Percentiles rank a stretch among this genome's conserved stretches.
Evolutionary conservation across 2,888 invertebrate species (phyloP).

Genomic region (Ornithoptera priamus): DNA sequence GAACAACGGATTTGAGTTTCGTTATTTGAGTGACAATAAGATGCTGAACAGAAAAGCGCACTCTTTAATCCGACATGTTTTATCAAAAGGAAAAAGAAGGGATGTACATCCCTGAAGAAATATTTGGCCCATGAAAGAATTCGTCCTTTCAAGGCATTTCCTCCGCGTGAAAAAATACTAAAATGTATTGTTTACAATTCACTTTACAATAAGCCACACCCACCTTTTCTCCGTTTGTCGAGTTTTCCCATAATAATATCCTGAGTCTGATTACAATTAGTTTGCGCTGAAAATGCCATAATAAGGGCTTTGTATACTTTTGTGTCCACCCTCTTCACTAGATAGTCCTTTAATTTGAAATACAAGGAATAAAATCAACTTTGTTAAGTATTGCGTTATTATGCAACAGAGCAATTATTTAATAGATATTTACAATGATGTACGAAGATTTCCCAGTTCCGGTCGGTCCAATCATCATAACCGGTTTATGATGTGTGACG

Average conservation of each 20-base stretch:
- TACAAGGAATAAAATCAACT: background rate
- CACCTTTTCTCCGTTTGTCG: slow-evolving; percentile 93
- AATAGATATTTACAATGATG: slow-evolving; percentile 81
- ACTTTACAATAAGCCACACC: background rate
- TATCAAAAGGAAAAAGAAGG: too few relatives aligned
- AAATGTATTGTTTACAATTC: too few relatives aligned
- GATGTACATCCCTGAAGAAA: too few relatives aligned
- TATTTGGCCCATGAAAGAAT: too few relatives aligned
- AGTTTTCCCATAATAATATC: slow-evolving; percentile 96
- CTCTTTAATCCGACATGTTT: too few relatives aligned
- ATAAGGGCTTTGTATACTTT: slow-evolving; percentile 90
- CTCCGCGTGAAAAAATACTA: too few relatives aligned
- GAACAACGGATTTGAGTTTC: too few relatives aligned
- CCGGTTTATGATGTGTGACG: slow-evolving; percentile 89
- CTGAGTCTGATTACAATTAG: slow-evolving; percentile 95
- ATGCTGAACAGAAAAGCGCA: too few relatives aligned
- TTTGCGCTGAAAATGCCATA: slow-evolving; percentile 96
- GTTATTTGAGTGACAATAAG: too few relatives aligned
- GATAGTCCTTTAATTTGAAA: slow-evolving; percentile 81
- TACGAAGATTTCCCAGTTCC: slow-evolving; percentile 97
- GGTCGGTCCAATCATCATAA: slow-evolving; percentile 95
- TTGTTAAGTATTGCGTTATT: background rate
- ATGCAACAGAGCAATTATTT: background rate
- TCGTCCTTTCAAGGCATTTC: too few relatives aligned
- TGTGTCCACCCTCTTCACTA: slow-evolving; percentile 89